These are phyloP conservation scores for Alfaro cultratus DNA, from an alignment of 2,797 vertebrate species.

Conservation along the genomic window DNA sequence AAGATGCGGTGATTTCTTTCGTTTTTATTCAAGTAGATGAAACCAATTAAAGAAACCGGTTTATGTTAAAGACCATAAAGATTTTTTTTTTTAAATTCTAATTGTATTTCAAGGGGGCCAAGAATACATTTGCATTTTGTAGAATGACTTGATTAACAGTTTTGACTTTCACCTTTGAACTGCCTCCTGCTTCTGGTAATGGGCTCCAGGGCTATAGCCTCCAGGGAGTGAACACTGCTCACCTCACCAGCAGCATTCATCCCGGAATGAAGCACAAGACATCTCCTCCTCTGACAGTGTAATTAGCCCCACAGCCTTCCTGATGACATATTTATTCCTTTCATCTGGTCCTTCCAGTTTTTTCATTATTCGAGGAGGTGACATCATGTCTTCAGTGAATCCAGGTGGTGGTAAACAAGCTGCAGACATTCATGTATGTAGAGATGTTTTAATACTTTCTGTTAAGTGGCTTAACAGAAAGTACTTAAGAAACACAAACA, in stretches of 20 bases:
- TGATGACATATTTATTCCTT: conserved; percentile 26
- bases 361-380: conserved; percentile 9
- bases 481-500: background rate
- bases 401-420: background rate
- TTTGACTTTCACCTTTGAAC: conserved; percentile 5
- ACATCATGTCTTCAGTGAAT: background rate
- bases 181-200: background rate
- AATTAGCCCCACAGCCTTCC: conserved; percentile 1
- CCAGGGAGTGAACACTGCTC: background rate
- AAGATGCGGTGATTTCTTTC: background rate
- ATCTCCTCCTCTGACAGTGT: background rate
- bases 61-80: conserved; percentile 8
- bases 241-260: background rate
- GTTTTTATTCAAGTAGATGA: background rate
- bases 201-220: conserved; percentile 21
- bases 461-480: background rate
- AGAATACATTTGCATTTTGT: conserved; percentile 20
- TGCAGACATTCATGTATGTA: background rate
- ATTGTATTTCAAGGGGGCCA: conserved; percentile 12
- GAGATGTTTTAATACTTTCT: background rate
- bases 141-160: background rate
- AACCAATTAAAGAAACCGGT: conserved; percentile 12
- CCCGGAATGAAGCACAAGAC: conserved; percentile 1
- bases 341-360: conserved; percentile 43
- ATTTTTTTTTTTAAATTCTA: background rate